These are phyloP conservation scores for Puma concolor DNA, from an alignment of 2,113 vertebrate species.

Conservation along the genomic window DNA sequence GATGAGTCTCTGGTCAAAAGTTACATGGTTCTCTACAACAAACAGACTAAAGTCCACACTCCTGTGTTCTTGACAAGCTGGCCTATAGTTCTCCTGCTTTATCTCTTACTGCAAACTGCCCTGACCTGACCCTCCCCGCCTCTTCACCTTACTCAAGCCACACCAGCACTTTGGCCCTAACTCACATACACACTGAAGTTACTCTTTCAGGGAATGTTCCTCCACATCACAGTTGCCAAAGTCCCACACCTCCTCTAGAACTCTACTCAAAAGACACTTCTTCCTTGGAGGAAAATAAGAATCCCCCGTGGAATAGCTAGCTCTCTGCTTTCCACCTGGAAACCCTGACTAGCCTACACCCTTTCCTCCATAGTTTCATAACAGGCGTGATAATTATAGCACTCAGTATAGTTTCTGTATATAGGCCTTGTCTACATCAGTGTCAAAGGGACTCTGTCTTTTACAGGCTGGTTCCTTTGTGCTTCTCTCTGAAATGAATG, in stretches of 20 bases:
- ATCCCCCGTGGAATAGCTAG: background rate
- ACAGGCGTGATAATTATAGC: background rate
- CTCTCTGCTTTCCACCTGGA: background rate
- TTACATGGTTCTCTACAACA: background rate
- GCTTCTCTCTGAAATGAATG: background rate
- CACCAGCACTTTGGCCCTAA: background rate
- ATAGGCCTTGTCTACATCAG: background rate
- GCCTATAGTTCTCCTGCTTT: background rate
- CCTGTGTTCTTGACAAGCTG: background rate
- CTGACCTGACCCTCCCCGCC: too few relatives aligned
- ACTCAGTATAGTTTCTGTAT: background rate
- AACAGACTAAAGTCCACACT: conserved; percentile 36
- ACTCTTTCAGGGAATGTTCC: background rate
- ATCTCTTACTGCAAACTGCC: background rate
- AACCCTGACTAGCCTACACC: background rate
- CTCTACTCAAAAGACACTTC: background rate
- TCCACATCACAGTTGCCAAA: background rate
- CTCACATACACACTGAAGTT: background rate
- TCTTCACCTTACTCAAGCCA: background rate
- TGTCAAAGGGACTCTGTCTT: background rate
- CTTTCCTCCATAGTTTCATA: background rate
- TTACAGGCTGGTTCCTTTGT: background rate
- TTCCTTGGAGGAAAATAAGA: background rate
- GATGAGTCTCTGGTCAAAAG: conserved; percentile 33
- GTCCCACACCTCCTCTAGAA: background rate